Base-by-base conservation (phyloP, 1,140 invertebrate genomes). In the Heliconius congener region DNA sequence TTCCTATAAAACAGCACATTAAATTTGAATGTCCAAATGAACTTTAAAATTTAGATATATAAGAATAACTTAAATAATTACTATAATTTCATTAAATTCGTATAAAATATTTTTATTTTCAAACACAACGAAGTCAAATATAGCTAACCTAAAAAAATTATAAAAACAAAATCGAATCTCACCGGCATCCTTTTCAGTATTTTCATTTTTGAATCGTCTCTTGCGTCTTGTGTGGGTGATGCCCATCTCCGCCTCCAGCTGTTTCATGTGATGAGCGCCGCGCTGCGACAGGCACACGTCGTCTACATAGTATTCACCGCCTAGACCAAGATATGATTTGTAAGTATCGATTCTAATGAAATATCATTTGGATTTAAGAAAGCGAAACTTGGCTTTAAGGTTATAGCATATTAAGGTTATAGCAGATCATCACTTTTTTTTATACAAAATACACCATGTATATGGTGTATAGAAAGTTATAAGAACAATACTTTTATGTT, bases 221-320 rank as follows among this genome's bases (percentile, higher is more conserved):
- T 94, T 94, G 52, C 91, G 85, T 3, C 92, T 46, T 27, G 90
- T 92, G 80, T 94, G 91, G 55, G 91, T 94, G 83, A 94, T 90
- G 60, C 91, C 93, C 80, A 93, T 80, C 72, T 94, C 91, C 0
- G 91, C 88, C 75, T 94, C 93, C 0, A 94, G 85, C 82, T 92
- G 90, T 85, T 94, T 94, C 90, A 93, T 92, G 82, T 92, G 90
- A 75, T 91, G 89, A 6, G 91, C 89, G 52, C 93, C 93, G 76
- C 89, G 88, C 74, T 92, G 91, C 16, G 90, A 90, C 50, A 94
- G 86, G 76, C 92, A 94, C 75, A 94, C 97, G 23, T 98, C 98
- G 94, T 99, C 98, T 30, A 99, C 94, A 85, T 97, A 96, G 93
- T 97, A 98, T 83, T 96, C 96, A 71, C 94, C 93, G 19, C 86